Conservation (phyloP, 2,113 vertebrate genomes). For the Hymenochirus boettgeri region DNA sequence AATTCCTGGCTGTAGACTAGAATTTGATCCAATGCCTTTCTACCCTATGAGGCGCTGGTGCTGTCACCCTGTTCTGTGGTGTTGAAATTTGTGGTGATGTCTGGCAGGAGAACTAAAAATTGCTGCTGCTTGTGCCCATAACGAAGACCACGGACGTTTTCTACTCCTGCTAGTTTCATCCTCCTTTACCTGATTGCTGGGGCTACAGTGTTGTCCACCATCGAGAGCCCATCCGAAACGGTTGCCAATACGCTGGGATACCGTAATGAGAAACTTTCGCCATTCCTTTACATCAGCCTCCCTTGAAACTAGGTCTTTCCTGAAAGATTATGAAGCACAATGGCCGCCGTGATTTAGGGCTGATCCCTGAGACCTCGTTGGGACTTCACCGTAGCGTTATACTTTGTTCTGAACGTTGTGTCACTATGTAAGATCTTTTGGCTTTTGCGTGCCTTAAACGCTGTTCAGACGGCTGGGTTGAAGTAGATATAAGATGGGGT, state of each 20-base stretch:
- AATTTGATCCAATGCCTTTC: conserved; percentile 53
- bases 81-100: conserved; percentile 92
- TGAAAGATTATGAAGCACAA: conserved; percentile 89
- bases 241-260: conserved; percentile 89
- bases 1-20: no score
- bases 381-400: conserved; percentile 97
- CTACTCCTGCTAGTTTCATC: conserved; percentile 87
- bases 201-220: conserved; percentile 91
- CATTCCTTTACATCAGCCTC: conserved; percentile 86
- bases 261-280: conserved; percentile 92
- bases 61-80: conserved; percentile 72
- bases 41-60: conserved; percentile 63
- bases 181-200: conserved; percentile 86
- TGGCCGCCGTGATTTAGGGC: conserved; percentile 86
- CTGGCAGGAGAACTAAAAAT: conserved; percentile 75
- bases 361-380: conserved; percentile 88
- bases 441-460: no score
- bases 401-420: conserved; percentile 96
- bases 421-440: no score
- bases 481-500: no score
- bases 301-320: conserved; percentile 83
- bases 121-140: conserved; percentile 87
- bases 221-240: conserved; percentile 91
- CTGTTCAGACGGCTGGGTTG: no score
- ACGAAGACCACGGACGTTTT: conserved; percentile 95